Evolutionary conservation across 1,140 invertebrate genomes (phyloP).

Genomic region (Aradophagus sp.): DNA sequence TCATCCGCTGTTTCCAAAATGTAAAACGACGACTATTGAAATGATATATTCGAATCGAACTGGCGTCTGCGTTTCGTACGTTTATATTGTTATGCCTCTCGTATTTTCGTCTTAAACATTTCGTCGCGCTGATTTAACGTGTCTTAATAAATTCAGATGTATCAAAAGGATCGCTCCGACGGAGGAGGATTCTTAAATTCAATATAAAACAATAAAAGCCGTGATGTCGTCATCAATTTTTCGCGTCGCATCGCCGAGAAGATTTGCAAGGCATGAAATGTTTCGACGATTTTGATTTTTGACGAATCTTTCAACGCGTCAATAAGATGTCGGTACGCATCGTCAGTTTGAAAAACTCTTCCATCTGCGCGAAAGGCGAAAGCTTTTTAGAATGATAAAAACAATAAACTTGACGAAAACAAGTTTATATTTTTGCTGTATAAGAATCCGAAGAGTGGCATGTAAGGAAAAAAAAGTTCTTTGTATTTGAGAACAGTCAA

Average conservation of each 20-base stretch:
- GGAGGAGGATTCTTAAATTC: slow-evolving; percentile 15
- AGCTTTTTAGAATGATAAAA: slow-evolving; percentile 49
- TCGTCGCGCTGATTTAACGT: slow-evolving; percentile 5
- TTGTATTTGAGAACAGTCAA: too few species aligned
- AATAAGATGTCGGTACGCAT: slow-evolving; percentile 52
- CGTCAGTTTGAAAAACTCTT: slow-evolving; percentile 46
- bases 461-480: slow-evolving; percentile 30
- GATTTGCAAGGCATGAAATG: slow-evolving; percentile 33
- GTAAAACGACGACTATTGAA: slow-evolving; percentile 32
- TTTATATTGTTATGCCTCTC: slow-evolving; percentile 6
- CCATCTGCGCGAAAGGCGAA: slow-evolving; percentile 21
- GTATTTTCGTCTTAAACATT: slow-evolving; percentile 6
- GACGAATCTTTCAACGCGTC: slow-evolving; percentile 44
- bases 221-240: slow-evolving; percentile 28
- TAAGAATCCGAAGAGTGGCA: slow-evolving; percentile 24
- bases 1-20: slow-evolving; percentile 27
- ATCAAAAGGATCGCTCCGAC: neutral
- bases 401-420: slow-evolving; percentile 36
- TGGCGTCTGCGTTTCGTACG: slow-evolving; percentile 7
- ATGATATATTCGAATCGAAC: slow-evolving; percentile 34
- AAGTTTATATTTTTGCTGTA: slow-evolving; percentile 29
- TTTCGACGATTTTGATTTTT: slow-evolving; percentile 34
- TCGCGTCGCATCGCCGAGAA: slow-evolving; percentile 11
- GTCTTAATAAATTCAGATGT: slow-evolving; percentile 4
- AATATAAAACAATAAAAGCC: slow-evolving; percentile 34